These are phyloP conservation scores for Microctonus aethiopoides DNA, from an alignment of 2,888 invertebrate genomes.

Conservation along the genomic window DNA sequence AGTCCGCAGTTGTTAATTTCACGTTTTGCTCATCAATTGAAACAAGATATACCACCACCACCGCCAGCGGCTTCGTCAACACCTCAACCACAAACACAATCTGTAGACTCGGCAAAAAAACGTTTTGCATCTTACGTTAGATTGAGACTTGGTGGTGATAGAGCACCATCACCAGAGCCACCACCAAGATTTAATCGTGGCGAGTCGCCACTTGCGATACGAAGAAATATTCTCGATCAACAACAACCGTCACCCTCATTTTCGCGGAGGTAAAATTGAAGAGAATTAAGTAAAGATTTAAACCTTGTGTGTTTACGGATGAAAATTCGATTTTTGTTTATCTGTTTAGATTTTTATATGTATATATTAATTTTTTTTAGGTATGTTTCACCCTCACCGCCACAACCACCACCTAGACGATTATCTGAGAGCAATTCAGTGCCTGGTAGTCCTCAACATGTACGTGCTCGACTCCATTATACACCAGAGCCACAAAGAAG, in stretches of 20 bases:
- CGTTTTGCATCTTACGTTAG: constrained; percentile 86
- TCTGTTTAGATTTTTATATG: no score
- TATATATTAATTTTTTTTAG: constrained; percentile 54
- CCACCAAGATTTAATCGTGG: constrained; percentile 64
- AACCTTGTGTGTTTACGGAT: no score
- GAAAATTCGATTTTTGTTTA: background rate
- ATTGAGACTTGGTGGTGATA: constrained; percentile 75
- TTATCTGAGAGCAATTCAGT: constrained; percentile 77
- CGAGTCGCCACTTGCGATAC: constrained; percentile 70
- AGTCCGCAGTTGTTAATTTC: constrained; percentile 63
- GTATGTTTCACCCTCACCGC: constrained; percentile 73
- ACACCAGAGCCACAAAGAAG: constrained; percentile 68
- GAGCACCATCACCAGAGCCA: constrained; percentile 64
- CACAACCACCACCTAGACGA: constrained; percentile 73
- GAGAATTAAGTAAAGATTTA: background rate
- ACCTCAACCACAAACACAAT: constrained; percentile 43
- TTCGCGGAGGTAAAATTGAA: constrained; percentile 57
- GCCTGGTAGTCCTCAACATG: constrained; percentile 77
- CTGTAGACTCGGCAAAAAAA: constrained; percentile 72
- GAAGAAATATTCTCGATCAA: constrained; percentile 72
- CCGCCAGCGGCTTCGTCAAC: constrained; percentile 52
- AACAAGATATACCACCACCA: constrained; percentile 50
- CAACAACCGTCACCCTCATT: constrained; percentile 65
- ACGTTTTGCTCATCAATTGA: constrained; percentile 62
- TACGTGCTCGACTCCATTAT: constrained; percentile 71